Conservation (phyloP, 37 sponge, comb jelly and placozoan genomes). For the Axinella damicornis region DNA sequence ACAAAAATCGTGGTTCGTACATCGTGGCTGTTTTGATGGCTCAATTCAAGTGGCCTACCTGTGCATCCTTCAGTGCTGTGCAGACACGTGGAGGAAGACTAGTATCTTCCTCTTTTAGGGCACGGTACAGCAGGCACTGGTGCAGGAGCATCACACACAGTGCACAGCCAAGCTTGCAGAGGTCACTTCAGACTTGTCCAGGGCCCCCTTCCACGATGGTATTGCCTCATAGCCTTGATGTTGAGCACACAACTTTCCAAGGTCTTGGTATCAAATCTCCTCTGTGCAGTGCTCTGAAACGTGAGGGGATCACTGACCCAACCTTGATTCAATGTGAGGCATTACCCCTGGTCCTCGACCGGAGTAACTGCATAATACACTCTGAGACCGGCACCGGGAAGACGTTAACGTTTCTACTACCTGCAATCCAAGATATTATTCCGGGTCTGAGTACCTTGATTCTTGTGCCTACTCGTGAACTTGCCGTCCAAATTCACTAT, state of each 20-base stretch:
- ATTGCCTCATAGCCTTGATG: too few species aligned
- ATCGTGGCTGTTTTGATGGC: too few species aligned
- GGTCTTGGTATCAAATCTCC: conserved; percentile 40
- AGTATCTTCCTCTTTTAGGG: too few species aligned
- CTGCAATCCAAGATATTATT: conserved; percentile 59
- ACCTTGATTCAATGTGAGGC: conserved; percentile 49
- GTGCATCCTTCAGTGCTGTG: too few species aligned
- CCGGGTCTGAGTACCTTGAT: conserved; percentile 54
- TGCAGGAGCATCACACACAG: too few species aligned
- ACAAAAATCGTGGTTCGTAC: too few species aligned
- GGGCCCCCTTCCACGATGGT: too few species aligned
- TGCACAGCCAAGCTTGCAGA: too few species aligned
- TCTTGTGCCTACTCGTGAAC: conserved; percentile 64
- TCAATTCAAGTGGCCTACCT: too few species aligned
- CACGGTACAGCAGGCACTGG: too few species aligned
- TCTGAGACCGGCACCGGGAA: conserved; percentile 80
- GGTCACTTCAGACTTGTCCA: too few species aligned
- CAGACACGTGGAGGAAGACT: too few species aligned
- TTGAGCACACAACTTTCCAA: conserved; percentile 17
- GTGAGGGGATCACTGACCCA: conserved; percentile 38
- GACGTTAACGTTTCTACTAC: conserved; percentile 66
- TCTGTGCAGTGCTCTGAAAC: conserved; percentile 17
- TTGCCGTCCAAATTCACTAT: conserved; percentile 54
- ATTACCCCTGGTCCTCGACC: conserved; percentile 43
- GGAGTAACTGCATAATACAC: conserved; percentile 37